Base-by-base conservation (phyloP, 2,888 invertebrate species). In the Tenthredo mesomela region DNA sequence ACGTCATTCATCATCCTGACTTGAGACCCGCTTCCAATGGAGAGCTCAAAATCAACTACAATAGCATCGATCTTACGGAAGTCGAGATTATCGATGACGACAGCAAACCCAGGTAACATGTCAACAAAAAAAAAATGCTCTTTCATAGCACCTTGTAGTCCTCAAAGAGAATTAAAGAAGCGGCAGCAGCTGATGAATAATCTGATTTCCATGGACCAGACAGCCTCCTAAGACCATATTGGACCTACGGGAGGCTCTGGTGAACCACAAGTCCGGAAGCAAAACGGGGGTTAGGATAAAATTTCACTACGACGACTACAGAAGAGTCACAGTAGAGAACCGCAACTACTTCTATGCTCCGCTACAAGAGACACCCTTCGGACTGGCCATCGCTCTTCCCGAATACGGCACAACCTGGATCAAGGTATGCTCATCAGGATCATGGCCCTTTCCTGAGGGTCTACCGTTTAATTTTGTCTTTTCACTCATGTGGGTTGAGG, bases 31-130 rank as follows among this genome's bases (percentile, higher is more conserved):
- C 97, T 94, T 95, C 95, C 88, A 95, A 95, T 88, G 95, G 95
- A 54, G 93, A 95, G 78, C 94, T 97, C 85, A 98, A 98, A 94
- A 95, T 96, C n/a, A 99, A 98, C 93, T 99, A 98, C 94, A 98
- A 99, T 93, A 99, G 98, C 92, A 97, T 99, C 54, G 99, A 99
- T 93, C 95, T 99, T 85, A 96, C 97, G 1, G 99, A 99, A 94
- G 97, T 99, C 7, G 99, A 99, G 93, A 96, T 98, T 87, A 95
- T 97, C 37, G 96, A 97, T 89, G 95, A 95, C 87, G 95, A 95
- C 2, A 94, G 95, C 82, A 95, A 94, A 0, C 95, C 97, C 0
- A 95, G 98, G 84, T 95, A 80, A 58, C 40, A n/a, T 40, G 47
- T 12, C 37, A 4, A 43, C 29, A 7, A n/a, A 10, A 18, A 61